These are phyloP conservation scores for Dinomys branickii DNA, from an alignment of 2,113 vertebrate genomes.

Conservation along the genomic window DNA sequence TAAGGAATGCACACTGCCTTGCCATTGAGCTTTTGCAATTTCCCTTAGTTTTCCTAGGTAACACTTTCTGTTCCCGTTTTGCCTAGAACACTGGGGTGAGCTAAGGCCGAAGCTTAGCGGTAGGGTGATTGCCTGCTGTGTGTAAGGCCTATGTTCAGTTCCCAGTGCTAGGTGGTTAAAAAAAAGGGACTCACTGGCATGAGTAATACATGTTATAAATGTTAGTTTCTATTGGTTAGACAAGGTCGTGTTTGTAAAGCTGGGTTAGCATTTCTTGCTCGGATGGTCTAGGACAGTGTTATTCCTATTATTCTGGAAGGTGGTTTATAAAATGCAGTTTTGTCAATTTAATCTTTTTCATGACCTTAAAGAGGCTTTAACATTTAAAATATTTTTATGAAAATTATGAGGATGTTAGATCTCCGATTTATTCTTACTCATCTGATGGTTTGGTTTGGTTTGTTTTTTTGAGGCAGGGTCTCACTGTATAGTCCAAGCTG, in stretches of 20 bases:
- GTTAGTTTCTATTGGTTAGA: not conserved
- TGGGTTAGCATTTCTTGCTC: not conserved
- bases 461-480: not conserved
- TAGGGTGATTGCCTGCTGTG: not conserved
- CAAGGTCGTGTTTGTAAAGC: not conserved
- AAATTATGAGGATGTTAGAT: not conserved
- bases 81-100: not conserved
- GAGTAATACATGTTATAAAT: not conserved
- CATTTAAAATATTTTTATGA: constrained; percentile 18
- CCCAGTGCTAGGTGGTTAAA: not conserved
- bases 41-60: not conserved
- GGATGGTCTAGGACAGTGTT: not conserved
- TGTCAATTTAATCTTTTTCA: not conserved
- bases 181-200: not conserved
- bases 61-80: not conserved
- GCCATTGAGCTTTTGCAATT: not conserved
- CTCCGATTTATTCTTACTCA: not conserved
- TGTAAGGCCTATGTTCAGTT: not conserved
- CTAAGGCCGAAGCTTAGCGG: not conserved
- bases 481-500: not conserved
- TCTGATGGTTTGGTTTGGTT: not conserved
- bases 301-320: not conserved
- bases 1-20: not conserved
- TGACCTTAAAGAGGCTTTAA: constrained; percentile 11
- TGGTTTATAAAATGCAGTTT: not conserved